These are phyloP conservation scores for Coelogynopora nodosa DNA, from an alignment of 2,888 invertebrate species.

Conservation along the genomic window DNA sequence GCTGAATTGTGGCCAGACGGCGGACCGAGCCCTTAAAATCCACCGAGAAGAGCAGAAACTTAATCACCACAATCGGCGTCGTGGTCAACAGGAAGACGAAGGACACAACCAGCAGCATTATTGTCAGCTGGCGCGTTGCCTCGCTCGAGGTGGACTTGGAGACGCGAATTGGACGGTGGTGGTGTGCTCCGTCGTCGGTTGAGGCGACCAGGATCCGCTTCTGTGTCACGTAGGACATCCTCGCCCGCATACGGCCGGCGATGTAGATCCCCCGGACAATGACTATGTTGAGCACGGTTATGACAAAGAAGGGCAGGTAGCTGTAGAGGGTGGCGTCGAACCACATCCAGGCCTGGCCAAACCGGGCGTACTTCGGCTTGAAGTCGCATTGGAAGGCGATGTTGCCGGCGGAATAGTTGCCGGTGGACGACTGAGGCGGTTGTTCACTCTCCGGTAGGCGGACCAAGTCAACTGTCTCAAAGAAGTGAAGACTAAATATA, in stretches of 20 bases:
- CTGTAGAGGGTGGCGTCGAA: conserved; percentile 41
- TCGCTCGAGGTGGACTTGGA: not conserved
- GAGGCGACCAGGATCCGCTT: not conserved
- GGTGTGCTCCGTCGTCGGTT: not conserved
- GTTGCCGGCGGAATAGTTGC: not conserved
- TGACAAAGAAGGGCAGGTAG: conserved; percentile 35
- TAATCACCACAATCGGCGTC: conserved; percentile 43
- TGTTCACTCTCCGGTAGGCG: not conserved
- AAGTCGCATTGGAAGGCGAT: conserved; percentile 20
- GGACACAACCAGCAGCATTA: conserved; percentile 45
- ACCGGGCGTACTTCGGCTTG: conserved; percentile 26
- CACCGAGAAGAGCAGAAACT: conserved; percentile 36
- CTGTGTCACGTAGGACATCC: not conserved
- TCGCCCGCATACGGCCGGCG: conserved; percentile 16
- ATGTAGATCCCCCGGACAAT: conserved; percentile 39
- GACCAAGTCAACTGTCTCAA: conserved; percentile 51
- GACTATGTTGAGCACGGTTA: conserved; percentile 32
- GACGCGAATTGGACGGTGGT: not conserved
- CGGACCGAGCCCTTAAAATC: not conserved
- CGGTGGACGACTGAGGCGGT: not conserved
- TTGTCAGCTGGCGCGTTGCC: conserved; percentile 40
- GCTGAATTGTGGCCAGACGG: conserved; percentile 4
- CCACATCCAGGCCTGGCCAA: conserved; percentile 34
- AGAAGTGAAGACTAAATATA: conserved; percentile 54
- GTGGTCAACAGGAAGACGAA: conserved; percentile 43